Evolutionary conservation across 2,113 vertebrate genomes (phyloP), one percentile per base, ranked within the genome.

Genomic region (Etheostoma spectabile): DNA sequence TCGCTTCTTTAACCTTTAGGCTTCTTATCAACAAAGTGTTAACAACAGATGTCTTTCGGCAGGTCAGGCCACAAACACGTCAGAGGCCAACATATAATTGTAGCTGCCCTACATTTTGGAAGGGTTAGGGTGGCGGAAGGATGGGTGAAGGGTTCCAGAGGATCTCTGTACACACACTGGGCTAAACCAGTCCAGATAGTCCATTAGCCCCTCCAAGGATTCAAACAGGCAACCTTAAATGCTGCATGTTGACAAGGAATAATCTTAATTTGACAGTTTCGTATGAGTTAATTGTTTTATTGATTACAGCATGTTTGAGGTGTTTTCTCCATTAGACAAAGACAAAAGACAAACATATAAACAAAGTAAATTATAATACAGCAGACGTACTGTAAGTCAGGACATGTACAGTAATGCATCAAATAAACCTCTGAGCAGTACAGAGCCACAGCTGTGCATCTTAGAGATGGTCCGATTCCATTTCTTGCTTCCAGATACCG

Each of bases 271-370:
- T 48, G 42, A 3, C 2, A 24, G 46, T 24, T 33, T 49, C 11
- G 11, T 3, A 33, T 21, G 2, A 59, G 55, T 15, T 14, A 0
- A 0, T 30, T 35, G 6, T 8, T 53, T 75, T 75, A 75, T 64
- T 75, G 22, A 75, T 64, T 45, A 45, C 60, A 75, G 60, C 16
- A 2, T 75, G 33, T 63, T 42, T 49, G 35, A 49, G 45, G 42
- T 6, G 45, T 49, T 48, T 52, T 21, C 42, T 16, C n/a, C 33
- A 19, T 52, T 33, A 51, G 60, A 72, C 16, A n/a, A 30, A 46
- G 49, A 70, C n/a, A 77, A 63, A 30, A 74, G 10, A 35, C 4
- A 57, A 51, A 51, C 5, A 21, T 3, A 27, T 13, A 49, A 38
- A 52, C 5, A 56, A 59, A 65, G n/a, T 51, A 11, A 66, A 72